These are phyloP conservation scores for Acipenser ruthenus DNA, from an alignment of 2,797 vertebrate genomes.

Conservation along the genomic window DNA sequence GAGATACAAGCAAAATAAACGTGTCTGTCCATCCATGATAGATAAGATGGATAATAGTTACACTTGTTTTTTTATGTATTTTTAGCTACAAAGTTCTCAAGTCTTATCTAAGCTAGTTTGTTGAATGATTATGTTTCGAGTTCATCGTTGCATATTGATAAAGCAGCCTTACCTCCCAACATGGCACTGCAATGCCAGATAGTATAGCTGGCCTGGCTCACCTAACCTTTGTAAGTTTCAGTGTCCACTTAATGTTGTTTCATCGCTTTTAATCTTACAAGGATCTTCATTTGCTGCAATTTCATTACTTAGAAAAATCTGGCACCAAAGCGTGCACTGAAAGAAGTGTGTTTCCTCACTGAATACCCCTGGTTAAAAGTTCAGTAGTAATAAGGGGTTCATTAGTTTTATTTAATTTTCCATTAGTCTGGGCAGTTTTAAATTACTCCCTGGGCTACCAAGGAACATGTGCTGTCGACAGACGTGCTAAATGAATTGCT, in stretches of 20 bases:
- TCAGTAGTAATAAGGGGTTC: background rate
- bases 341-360: background rate
- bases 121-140: no score
- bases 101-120: no score
- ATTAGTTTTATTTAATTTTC: background rate
- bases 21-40: no score
- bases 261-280: constrained; percentile 18
- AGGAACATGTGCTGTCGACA: background rate
- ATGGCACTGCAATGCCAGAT: constrained; percentile 19
- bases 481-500: background rate
- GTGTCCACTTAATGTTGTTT: constrained; percentile 1
- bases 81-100: no score
- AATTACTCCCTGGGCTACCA: background rate
- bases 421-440: background rate
- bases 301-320: no score
- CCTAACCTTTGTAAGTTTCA: constrained; percentile 11
- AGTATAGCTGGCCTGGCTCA: constrained; percentile 3
- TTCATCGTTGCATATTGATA: background rate
- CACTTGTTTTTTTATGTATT: no score
- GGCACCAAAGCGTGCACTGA: no score
- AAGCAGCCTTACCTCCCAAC: constrained; percentile 26
- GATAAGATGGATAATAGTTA: no score
- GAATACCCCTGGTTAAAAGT: constrained; percentile 1
- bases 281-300: constrained; percentile 20
- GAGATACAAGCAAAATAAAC: background rate